Evolutionary conservation across 1,140 invertebrate genomes (phyloP), one percentile per base, ranked within the genome.

Genomic region (Hesperophylax magnus): DNA sequence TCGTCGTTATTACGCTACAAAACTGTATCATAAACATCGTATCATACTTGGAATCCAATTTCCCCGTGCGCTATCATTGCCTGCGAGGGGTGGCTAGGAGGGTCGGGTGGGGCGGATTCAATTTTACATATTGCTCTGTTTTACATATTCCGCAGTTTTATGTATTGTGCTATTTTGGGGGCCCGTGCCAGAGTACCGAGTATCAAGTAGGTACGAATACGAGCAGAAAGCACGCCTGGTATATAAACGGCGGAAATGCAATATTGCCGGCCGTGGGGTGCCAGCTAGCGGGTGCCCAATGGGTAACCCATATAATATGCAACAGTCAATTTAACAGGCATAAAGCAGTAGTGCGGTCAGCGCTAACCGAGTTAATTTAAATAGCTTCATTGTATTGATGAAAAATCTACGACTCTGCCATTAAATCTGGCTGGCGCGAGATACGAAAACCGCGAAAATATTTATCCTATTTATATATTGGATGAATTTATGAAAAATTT

Each of bases 21-120:
- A 81, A 81, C 76, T 78, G 76, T 81, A 71, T 81, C 56, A 81
- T 78, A 81, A 81, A 81, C 80, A 78, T 81, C 54, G 75, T 72
- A 81, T 81, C 75, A 81, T 78, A 77, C 80, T 81, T 78, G 67
- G 56, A 81, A 81, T 81, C 80, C 80, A 81, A 81, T 81, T 81
- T 81, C 69, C 76, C 80, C 47, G 79, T 69, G 27, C 75, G 80
- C 75, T 71, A 74, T 81, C 80, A 81, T 78, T 78, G 47, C 8
- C 75, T n/a, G n/a, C 76, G 67, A 39, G 67, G 31, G 18, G 11
- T 18, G n/a, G 78, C n/a, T 8, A 31, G 78, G 67, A 7, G 24
- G 67, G 22, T 31, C 15, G 58, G 53, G 8, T n/a, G 69, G 54
- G 54, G 75, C 20, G 74, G 58, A 56, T 81, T 81, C 72, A 75